These are phyloP conservation scores for Ectemnius continuus DNA, from an alignment of 2,888 invertebrate genomes.

Conservation along the genomic window DNA sequence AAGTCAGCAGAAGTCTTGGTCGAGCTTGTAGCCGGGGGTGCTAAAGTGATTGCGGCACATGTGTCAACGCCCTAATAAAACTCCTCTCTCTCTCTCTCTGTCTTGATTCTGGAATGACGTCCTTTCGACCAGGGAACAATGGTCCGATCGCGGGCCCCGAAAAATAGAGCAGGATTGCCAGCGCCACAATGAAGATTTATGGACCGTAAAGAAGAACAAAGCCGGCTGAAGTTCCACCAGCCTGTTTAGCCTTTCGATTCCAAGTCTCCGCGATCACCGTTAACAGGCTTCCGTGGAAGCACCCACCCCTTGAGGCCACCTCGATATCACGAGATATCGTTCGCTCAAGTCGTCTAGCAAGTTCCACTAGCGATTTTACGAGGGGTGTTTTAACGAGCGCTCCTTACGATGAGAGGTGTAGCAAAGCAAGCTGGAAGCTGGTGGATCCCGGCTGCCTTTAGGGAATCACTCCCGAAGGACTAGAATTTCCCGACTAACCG, in stretches of 20 bases:
- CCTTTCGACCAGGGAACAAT: not conserved
- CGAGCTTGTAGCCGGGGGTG: slow-evolving; percentile 37
- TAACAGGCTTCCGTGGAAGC: too few relatives aligned
- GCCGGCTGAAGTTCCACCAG: not conserved
- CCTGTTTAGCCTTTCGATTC: too few relatives aligned
- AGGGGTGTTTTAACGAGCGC: too few relatives aligned
- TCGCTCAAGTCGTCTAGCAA: too few relatives aligned
- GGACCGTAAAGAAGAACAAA: not conserved
- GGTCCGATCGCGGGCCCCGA: slow-evolving; percentile 11
- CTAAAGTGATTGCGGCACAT: slow-evolving; percentile 56
- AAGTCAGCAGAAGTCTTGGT: slow-evolving; percentile 33
- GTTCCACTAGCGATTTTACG: too few relatives aligned
- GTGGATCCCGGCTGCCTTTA: too few relatives aligned
- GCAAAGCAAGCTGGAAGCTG: too few relatives aligned
- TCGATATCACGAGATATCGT: too few relatives aligned
- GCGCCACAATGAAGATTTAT: not conserved
- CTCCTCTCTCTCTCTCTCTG: slow-evolving; percentile 19
- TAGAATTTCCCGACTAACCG: slow-evolving; percentile 24
- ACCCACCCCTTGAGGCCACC: too few relatives aligned
- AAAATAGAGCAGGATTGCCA: not conserved
- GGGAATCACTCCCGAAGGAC: slow-evolving; percentile 2
- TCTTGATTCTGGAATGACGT: not conserved
- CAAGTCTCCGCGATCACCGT: too few relatives aligned
- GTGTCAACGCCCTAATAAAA: slow-evolving; percentile 66
- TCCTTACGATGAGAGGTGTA: too few relatives aligned